These are phyloP conservation scores for Drosophila conformis DNA, from an alignment of 2,888 invertebrate species.

Conservation along the genomic window DNA sequence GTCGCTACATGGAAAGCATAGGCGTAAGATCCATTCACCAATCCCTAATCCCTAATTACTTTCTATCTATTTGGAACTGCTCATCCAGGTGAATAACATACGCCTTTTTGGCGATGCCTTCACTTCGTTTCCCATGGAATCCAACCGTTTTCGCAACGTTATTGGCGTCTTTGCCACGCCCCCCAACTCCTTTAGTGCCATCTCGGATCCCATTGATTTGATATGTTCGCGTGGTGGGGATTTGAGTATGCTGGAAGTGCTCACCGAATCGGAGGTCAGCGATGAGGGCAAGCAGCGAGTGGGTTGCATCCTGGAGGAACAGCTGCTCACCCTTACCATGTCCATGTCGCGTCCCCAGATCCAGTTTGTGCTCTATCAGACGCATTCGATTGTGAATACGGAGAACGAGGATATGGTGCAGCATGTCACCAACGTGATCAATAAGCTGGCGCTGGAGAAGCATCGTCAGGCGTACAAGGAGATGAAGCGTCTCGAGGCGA, in stretches of 20 bases:
- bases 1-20: conserved; percentile 88
- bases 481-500: conserved; percentile 78
- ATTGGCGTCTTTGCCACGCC: conserved; percentile 90
- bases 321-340: conserved; percentile 89
- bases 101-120: conserved; percentile 86
- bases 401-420: conserved; percentile 91
- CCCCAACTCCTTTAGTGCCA: conserved; percentile 92
- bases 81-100: conserved; percentile 85
- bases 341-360: conserved; percentile 93
- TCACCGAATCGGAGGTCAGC: conserved; percentile 89
- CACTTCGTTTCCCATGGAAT: conserved; percentile 86
- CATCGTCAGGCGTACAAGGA: conserved; percentile 86
- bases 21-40: conserved; percentile 85
- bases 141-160: conserved; percentile 87
- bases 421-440: conserved; percentile 89
- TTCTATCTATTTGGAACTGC: too few relatives aligned
- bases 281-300: conserved; percentile 88
- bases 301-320: conserved; percentile 90
- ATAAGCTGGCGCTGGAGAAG: conserved; percentile 89
- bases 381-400: conserved; percentile 90
- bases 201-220: conserved; percentile 92
- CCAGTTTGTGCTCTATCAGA: conserved; percentile 92
- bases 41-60: not conserved
- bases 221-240: conserved; percentile 93
- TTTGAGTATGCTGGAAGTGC: conserved; percentile 90